Evolutionary conservation across 2,113 vertebrate species (phyloP).

Genomic region (Elanus axillaris): DNA sequence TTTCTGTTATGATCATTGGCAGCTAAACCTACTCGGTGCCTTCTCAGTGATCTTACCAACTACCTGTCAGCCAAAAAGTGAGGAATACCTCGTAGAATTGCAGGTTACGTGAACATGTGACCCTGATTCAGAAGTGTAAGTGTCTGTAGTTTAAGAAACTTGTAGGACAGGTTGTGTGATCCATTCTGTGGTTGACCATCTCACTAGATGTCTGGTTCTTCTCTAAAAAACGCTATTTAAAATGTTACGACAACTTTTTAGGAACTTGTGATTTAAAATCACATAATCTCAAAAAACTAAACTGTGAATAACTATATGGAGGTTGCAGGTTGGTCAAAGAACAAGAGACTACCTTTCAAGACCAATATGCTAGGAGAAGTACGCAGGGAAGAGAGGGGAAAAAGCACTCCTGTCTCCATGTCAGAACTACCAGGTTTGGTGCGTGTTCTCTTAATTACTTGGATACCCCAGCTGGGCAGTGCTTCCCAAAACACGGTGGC

Average conservation of each 20-base stretch:
- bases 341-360: not conserved
- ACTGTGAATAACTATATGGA: not conserved
- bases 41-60: not conserved
- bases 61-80: not conserved
- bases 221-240: not conserved
- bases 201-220: not conserved
- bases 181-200: not conserved
- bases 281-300: not conserved
- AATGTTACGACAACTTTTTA: not conserved
- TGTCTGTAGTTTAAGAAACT: slow-evolving; percentile 21
- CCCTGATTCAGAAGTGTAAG: not conserved
- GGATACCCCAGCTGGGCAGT: not conserved
- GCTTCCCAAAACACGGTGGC: not conserved
- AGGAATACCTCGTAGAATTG: not conserved
- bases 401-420: not conserved
- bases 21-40: not conserved
- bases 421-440: not conserved
- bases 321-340: not conserved
- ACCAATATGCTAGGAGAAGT: not conserved
- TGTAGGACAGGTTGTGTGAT: slow-evolving; percentile 3
- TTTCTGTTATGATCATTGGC: not conserved
- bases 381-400: not conserved
- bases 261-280: not conserved
- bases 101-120: not conserved
- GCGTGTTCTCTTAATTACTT: not conserved